phyloP scores from a whole-genome alignment of 2,113 vertebrate species.

The Microtus ochrogaster region DNA sequence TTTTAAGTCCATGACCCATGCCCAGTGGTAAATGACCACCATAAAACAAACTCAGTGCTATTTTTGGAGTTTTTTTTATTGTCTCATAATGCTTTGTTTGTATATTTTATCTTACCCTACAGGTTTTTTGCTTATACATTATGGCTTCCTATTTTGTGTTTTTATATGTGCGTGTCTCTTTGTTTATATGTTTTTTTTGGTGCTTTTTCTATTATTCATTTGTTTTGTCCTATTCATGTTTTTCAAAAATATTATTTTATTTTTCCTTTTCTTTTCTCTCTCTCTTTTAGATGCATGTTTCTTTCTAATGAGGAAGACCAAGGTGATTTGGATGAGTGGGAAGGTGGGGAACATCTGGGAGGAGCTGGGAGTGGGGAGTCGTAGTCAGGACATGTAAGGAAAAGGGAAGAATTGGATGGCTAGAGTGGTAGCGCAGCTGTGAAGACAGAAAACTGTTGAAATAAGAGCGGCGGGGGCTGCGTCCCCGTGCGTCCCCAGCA shows the following conservation, averaged over 20 bases:
- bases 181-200: neutral
- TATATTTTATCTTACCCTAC: neutral
- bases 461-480: too few relatives aligned
- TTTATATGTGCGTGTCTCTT: neutral
- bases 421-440: neutral
- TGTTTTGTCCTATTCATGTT: neutral
- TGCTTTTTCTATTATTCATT: neutral
- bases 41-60: neutral
- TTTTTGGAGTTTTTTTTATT: neutral
- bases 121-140: neutral
- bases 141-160: neutral
- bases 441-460: neutral
- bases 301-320: neutral
- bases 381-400: neutral
- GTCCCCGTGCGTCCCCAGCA: too few relatives aligned
- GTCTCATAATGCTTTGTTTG: neutral
- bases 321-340: neutral
- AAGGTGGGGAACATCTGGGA: neutral
- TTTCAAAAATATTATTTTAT: neutral
- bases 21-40: neutral
- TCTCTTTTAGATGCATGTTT: neutral
- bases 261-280: neutral
- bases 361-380: neutral
- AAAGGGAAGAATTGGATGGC: neutral
- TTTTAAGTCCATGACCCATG: neutral